Conservation (phyloP, 2,113 vertebrate species). For the Pandion haliaetus region DNA sequence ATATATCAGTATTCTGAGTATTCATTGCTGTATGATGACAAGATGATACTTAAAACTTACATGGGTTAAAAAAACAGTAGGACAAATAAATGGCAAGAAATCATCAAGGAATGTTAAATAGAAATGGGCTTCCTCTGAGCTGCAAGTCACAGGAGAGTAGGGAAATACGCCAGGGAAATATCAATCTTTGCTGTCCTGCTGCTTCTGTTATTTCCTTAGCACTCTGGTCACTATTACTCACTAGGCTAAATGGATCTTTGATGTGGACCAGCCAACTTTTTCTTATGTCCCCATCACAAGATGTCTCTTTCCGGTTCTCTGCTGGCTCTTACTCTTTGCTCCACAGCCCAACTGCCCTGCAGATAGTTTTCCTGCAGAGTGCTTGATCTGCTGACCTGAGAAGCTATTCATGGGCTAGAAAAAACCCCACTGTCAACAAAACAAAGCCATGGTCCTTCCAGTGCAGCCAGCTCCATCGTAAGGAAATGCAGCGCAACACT, state of each 20-base stretch:
- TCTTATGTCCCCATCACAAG: not conserved
- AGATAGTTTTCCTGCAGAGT: not conserved
- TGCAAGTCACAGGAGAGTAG: not conserved
- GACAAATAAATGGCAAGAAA: not conserved
- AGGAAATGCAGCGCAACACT: not conserved
- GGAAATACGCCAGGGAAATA: not conserved
- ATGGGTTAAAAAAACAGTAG: not conserved
- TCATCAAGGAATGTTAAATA: not conserved
- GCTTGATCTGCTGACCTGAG: constrained; percentile 18
- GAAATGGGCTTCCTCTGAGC: not conserved
- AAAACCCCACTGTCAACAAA: not conserved
- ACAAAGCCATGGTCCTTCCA: not conserved
- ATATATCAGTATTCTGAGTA: not conserved
- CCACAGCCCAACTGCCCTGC: not conserved
- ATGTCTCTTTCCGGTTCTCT: not conserved
- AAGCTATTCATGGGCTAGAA: not conserved
- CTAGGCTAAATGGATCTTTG: not conserved
- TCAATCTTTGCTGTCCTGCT: not conserved
- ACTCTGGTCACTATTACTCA: not conserved
- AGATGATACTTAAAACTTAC: not conserved
- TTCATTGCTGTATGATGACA: not conserved
- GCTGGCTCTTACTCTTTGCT: not conserved
- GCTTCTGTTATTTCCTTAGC: not conserved
- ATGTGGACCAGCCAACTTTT: not conserved
- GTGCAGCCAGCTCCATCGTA: not conserved